Evolutionary conservation across 2,113 vertebrate genomes (phyloP).

Genomic region (Plecturocebus donacophilus): DNA sequence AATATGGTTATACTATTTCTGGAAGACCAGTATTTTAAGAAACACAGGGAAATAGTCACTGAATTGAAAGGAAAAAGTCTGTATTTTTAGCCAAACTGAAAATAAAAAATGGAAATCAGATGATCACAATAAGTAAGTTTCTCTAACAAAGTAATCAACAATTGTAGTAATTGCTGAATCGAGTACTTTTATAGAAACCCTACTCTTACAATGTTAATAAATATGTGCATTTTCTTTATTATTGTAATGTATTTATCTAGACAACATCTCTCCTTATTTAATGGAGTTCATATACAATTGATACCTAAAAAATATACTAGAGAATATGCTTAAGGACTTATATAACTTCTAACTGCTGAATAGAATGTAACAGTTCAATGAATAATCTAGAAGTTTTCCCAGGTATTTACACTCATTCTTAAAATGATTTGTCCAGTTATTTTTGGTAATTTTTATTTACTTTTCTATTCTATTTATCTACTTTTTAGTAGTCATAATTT

Average conservation of each 20-base stretch:
- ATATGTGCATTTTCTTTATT: background rate
- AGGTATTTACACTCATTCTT: background rate
- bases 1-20: background rate
- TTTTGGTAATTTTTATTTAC: background rate
- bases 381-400: background rate
- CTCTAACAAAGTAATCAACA: background rate
- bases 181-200: background rate
- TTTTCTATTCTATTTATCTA: background rate
- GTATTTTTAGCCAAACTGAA: background rate
- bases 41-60: background rate
- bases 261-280: background rate
- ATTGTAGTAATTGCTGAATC: background rate
- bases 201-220: background rate
- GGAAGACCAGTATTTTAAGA: background rate
- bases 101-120: background rate
- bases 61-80: background rate
- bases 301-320: background rate
- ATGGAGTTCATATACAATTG: background rate
- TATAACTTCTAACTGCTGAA: background rate
- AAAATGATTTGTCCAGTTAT: background rate
- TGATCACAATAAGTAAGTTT: background rate
- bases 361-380: background rate
- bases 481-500: background rate
- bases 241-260: background rate
- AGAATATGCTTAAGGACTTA: background rate